Percentiles rank a stretch among this genome's conserved stretches.
phyloP scores from a whole-genome alignment of 2,797 vertebrate genomes.

The Sebastes elongatus region DNA sequence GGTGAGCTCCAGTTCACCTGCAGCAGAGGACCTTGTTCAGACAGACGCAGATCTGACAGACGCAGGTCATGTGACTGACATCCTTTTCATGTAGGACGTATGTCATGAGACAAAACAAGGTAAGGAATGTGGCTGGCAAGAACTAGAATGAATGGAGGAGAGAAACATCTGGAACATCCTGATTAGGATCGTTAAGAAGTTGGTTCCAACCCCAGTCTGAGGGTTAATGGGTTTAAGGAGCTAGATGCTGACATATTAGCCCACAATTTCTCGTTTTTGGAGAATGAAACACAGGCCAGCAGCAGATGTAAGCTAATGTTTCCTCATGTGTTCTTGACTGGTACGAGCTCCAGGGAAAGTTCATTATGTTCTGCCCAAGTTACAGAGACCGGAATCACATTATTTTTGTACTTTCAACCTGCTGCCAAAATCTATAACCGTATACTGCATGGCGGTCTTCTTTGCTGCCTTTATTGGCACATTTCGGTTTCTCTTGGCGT shows the following conservation, averaged over 20 bases:
- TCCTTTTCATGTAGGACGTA: background rate
- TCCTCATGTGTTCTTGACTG: background rate
- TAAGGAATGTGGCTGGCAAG: background rate
- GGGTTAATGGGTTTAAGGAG: background rate
- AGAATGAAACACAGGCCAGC: background rate
- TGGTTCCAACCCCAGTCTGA: background rate
- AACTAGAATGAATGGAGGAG: background rate
- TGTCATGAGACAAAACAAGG: background rate
- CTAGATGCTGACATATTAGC: background rate
- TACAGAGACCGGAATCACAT: background rate
- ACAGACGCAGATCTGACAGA: constrained; percentile 15
- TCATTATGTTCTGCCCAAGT: background rate
- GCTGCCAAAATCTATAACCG: background rate
- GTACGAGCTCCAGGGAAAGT: background rate
- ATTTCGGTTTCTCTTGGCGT: background rate
- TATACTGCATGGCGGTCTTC: background rate
- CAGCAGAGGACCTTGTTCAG: constrained; percentile 17
- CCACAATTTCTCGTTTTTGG: background rate
- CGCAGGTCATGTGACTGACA: background rate
- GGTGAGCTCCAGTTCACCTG: constrained; percentile 52
- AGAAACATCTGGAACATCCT: background rate
- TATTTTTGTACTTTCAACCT: background rate
- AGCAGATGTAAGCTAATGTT: background rate
- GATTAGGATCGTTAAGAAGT: background rate
- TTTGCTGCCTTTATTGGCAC: background rate